Base-by-base conservation (phyloP, 1,140 invertebrate genomes). In the Augochlora pura region DNA sequence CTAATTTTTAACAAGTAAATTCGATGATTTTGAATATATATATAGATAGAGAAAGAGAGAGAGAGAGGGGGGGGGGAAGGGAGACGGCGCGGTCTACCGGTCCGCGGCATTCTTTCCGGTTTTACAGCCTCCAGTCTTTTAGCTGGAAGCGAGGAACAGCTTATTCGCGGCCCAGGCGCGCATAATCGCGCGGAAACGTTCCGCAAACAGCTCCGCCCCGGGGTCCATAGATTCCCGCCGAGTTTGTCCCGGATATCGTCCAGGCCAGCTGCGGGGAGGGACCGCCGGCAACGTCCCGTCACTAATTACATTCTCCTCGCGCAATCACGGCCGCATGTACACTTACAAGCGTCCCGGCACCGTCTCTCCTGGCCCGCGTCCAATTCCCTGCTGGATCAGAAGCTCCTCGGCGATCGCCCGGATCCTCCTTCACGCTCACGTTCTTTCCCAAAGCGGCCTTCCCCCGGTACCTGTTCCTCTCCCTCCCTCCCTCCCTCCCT, bases 241-340 rank as follows among this genome's bases (percentile, higher is more conserved):
- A 73, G 75, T 66, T 86, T 85, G 80, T 83, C 74, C 74, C 78
- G 82, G 74, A 78, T 86, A 83, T 76, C 78, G 78, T 74, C 70
- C 59, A 60, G 82, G 65, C 59, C 65, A 62, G 72, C 70, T 77
- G 71, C 73, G 68, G 74, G 77, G 70, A 81, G 80, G 73, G 84
- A 81, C 82, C 80, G 81, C 66, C 79, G 78, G 77, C 83, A 83
- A 78, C 85, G 82, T 86, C 79, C 84, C 82, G 86, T 86, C 86
- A 84, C 87, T 88, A 90, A 90, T 90, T 89, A 88, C 88, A 90
- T 89, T 90, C 83, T 87, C 84, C 89, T 89, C 89, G 87, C 87
- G 80, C 87, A 87, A 89, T 89, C 87, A 88, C 87, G 86, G 83
- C 77, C 83, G 82, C 82, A 78, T 76, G 73, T 80, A 87, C 84